Base-by-base conservation (phyloP, 2,797 vertebrate genomes). In the Pyrocephalus nanus region DNA sequence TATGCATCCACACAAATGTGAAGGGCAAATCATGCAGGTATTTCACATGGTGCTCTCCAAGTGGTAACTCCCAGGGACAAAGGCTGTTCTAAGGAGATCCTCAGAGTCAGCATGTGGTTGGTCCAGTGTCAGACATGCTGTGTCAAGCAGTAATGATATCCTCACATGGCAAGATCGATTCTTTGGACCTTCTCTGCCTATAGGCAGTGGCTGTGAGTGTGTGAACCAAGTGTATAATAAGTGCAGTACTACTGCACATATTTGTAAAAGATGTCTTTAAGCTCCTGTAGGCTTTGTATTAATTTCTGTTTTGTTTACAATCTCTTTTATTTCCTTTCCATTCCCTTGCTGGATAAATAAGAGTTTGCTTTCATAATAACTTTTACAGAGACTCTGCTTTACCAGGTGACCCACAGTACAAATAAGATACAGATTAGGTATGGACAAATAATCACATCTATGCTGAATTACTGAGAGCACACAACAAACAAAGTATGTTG, bases 381-480 rank as follows among this genome's bases (percentile, higher is more conserved):
- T 82, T 45, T 58, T 75, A 72, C 8, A 47, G 43, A 74, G 43
- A 20, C 42, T 77, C 70, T 84, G 73, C 66, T 72, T 84, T 90
- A 76, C 38, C 51, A 48, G 23, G 32, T 90, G 73, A 72, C 22
- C 30, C 69, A 74, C 73, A 84, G 47, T 62, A 72, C 66, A 90
- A 93, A 90, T 14, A 91, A n/a, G 43, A 74, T 78, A 84, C 34
- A 75, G 82, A 90, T 95, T 96, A 95, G n/a, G 21, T 88, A 66
- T 45, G 73, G 72, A 29, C 66, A 92, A 84, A 78, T 17, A 73
- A 78, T 92, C 73, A 51, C 72, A 34, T 65, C 83, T 88, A 66
- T 72, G 36, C 58, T 90, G 88, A 81, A 72, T 88, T 90, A 84
- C 62, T 21, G 43, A 81, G 47, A 75, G 66, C 26, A 78, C n/a